Evolutionary conservation across 2,888 invertebrate species (phyloP).

Genomic region (Synergus umbraculus): DNA sequence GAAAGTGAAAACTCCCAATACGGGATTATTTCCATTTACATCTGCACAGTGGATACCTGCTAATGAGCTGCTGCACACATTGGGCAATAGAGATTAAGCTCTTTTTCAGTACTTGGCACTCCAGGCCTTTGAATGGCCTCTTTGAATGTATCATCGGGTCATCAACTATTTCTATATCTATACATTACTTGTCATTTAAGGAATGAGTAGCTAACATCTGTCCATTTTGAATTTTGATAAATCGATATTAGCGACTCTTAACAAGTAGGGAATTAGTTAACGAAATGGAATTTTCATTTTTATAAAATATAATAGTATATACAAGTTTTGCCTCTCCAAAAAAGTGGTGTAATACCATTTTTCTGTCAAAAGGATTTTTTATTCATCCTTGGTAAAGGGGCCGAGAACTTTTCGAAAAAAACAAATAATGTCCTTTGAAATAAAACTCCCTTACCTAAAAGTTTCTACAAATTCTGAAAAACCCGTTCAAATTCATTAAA

Average conservation of each 20-base stretch:
- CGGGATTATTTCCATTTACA: conserved; percentile 36
- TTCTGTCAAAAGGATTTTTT: too few relatives aligned
- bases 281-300: neutral
- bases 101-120: conserved; percentile 17
- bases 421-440: too few relatives aligned
- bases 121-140: conserved; percentile 22
- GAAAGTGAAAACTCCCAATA: conserved; percentile 41
- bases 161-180: conserved; percentile 18
- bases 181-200: conserved; percentile 25
- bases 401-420: too few relatives aligned
- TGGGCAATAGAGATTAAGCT: conserved; percentile 40
- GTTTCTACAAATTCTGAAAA: too few relatives aligned
- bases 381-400: too few relatives aligned
- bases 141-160: conserved; percentile 36
- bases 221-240: conserved; percentile 23
- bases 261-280: neutral
- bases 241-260: neutral
- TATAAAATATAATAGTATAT: neutral
- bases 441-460: too few relatives aligned
- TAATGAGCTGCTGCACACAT: conserved; percentile 36
- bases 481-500: too few relatives aligned
- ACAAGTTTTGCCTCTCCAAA: neutral
- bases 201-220: neutral
- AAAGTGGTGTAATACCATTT: too few relatives aligned
- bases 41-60: conserved; percentile 40